Conservation (phyloP, 1,140 invertebrate genomes). For the Medauroidea extradentata region DNA sequence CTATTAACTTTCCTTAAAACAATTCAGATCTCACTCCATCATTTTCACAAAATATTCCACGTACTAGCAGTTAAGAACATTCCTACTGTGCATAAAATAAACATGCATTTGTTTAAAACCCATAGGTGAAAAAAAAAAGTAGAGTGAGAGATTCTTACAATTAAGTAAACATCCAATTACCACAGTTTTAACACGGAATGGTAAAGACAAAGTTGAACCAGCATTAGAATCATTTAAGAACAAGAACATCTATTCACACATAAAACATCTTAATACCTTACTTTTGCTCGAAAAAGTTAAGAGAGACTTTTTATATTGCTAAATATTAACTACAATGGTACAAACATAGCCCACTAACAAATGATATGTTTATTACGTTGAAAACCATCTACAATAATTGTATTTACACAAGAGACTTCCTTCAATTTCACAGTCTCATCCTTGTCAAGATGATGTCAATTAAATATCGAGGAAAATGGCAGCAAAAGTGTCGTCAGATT, state of each 20-base stretch:
- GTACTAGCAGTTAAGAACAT: neutral
- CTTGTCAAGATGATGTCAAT: neutral
- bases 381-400: neutral
- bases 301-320: neutral
- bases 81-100: neutral
- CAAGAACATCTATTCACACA: neutral
- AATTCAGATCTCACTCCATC: neutral
- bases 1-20: neutral
- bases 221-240: neutral
- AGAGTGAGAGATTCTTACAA: slow-evolving; percentile 3
- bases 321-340: slow-evolving; percentile 1
- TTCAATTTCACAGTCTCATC: neutral
- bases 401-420: neutral
- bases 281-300: neutral
- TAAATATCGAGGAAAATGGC: slow-evolving; percentile 1
- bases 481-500: slow-evolving; percentile 4
- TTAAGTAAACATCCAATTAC: slow-evolving; percentile 4
- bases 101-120: neutral
- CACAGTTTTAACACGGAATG: neutral
- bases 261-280: neutral
- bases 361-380: neutral
- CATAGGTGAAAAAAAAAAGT: neutral
- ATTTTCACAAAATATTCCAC: neutral
- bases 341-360: slow-evolving; percentile 2
- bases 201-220: neutral